Conservation (phyloP, 1,140 invertebrate genomes). For the Fragariocoptes setiger region DNA sequence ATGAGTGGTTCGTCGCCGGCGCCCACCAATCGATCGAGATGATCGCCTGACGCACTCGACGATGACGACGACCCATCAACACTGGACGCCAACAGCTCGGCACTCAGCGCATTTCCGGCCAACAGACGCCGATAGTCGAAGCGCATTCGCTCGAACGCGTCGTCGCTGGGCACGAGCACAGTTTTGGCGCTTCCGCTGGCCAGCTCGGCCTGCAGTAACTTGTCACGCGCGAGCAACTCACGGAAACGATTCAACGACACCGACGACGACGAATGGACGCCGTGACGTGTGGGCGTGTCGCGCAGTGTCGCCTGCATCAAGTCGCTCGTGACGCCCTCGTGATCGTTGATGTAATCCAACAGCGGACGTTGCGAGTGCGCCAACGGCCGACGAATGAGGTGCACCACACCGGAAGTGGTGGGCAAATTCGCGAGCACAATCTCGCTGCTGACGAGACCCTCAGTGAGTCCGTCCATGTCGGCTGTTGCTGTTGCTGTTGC, state of each 20-base stretch:
- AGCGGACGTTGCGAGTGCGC: constrained; percentile 59
- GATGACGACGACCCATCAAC: no score
- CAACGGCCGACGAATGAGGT: constrained; percentile 54
- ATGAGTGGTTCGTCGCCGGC: neutral
- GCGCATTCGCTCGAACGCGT: no score
- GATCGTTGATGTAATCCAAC: constrained; percentile 38
- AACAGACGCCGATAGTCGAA: constrained; percentile 11
- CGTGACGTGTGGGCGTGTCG: neutral
- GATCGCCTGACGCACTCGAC: constrained; percentile 1
- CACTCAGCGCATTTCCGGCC: constrained; percentile 1
- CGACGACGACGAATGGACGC: neutral
- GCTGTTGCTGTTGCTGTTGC: no score
- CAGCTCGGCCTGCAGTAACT: constrained; percentile 22
- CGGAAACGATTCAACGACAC: constrained; percentile 13
- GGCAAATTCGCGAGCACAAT: constrained; percentile 68
- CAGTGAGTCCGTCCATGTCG: no score
- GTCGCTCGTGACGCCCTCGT: constrained; percentile 26
- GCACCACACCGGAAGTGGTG: constrained; percentile 60
- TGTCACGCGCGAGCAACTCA: constrained; percentile 11
- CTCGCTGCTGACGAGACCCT: constrained; percentile 48
- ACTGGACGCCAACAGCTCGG: constrained; percentile 2
- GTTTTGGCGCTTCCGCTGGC: constrained; percentile 35
- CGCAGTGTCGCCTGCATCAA: constrained; percentile 20
- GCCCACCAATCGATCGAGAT: neutral
- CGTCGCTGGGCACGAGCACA: constrained; percentile 57